A percentile compares a stretch with the other conserved stretches of the same genome.
phyloP scores from a whole-genome alignment of 2,113 vertebrate species.

The Apteryx mantelli region DNA sequence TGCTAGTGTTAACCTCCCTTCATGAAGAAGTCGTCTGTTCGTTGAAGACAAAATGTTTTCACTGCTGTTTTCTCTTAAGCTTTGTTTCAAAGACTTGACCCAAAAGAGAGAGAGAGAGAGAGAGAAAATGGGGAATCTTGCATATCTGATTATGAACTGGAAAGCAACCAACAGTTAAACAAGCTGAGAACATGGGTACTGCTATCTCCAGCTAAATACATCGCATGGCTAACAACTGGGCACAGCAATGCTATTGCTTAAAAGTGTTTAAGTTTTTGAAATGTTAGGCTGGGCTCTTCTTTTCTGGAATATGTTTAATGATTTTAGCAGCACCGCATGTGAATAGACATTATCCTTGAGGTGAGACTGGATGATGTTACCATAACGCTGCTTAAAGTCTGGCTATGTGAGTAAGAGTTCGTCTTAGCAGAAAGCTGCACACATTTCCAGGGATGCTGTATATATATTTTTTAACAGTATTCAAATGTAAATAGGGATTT shows the following conservation, averaged over 20 bases:
- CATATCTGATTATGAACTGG: background rate
- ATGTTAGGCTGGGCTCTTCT: background rate
- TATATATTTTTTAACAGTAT: background rate
- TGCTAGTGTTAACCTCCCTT: slow-evolving; percentile 85
- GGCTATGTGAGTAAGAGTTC: background rate
- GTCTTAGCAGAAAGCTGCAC: background rate
- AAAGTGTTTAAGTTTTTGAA: background rate
- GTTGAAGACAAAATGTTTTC: slow-evolving; percentile 85
- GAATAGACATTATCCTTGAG: background rate
- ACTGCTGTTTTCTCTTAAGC: slow-evolving; percentile 83
- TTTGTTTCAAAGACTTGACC: slow-evolving; percentile 86
- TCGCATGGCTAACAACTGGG: background rate
- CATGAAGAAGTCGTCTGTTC: slow-evolving; percentile 83
- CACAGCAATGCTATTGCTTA: background rate
- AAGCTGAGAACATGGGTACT: background rate
- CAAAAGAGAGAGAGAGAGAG: background rate
- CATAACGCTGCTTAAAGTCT: background rate
- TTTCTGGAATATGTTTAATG: background rate
- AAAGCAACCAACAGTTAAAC: background rate
- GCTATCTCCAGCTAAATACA: background rate
- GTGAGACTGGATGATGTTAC: background rate
- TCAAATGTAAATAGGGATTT: background rate
- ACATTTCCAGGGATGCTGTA: background rate
- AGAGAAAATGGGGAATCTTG: background rate
- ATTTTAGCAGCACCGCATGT: background rate